Base-by-base conservation (phyloP, 2,888 invertebrate genomes). In the Ophonus ardosiacus region DNA sequence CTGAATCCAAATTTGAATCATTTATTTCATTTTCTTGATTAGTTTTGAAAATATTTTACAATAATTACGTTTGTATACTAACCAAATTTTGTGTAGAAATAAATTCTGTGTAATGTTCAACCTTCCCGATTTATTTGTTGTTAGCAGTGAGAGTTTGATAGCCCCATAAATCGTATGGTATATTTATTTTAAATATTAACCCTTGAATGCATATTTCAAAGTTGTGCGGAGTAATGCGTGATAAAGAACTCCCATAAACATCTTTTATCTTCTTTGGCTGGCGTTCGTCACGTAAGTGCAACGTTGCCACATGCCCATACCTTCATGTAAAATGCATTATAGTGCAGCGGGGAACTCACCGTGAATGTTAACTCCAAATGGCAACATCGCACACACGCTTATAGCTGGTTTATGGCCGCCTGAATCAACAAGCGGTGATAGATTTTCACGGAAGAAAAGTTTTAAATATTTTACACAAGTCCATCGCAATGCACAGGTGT, bases 191-290 rank as follows among this genome's bases (percentile, higher is more conserved):
- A 51, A 51, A 51, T 51, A 51, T 51, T 51, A 51, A 51, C 10
- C 43, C 10, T 13, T 8, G 13, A 13, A 13, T 51, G 43, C 43
- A 51, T 51, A 51, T 51, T 51, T 51, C 43, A 51, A 13, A 13
- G 43, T 51, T 0, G 43, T 51, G 43, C 63, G 21, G 63, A 59
- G 68, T 74, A 74, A 74, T 74, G 18, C 17, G 71, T 74, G 71
- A 74, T 74, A 74, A 74, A 74, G 71, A 43, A 74, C 43, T 43
- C 71, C 71, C 71, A 74, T 74, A 74, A 74, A 74, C 71, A 74
- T 74, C 43, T 74, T 74, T 74, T 74, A 74, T 74, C 71, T 74
- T 43, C 71, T 40, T 15, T 18, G 17, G 68, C 1, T 0, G 38
- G 68, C n/a, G 40, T 38, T 17, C 43, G 18, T 17, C 15, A 17